Percentiles rank a stretch among this genome's conserved stretches.
Conservation (phyloP, 2,888 invertebrate genomes). For the Willowsia nigromaculata region DNA sequence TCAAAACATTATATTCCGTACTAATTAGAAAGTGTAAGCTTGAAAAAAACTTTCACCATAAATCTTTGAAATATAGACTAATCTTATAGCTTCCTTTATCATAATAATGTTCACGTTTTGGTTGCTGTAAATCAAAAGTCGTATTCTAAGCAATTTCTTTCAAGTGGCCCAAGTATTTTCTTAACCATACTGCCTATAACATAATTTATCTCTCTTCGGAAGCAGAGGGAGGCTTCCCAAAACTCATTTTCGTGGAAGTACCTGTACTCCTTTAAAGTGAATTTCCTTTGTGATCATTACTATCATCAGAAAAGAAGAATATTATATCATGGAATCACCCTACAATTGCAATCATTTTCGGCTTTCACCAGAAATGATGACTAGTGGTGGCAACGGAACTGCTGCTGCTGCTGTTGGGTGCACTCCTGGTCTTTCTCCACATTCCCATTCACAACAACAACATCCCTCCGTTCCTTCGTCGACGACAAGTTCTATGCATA, state of each 20-base stretch:
- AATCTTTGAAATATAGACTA: not conserved
- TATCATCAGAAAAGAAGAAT: not conserved
- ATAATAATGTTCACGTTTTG: not conserved
- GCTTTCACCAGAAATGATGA: conserved; percentile 66
- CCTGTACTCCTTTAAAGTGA: not conserved
- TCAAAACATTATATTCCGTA: no score
- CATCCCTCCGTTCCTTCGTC: conserved; percentile 63
- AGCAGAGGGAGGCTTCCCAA: not conserved
- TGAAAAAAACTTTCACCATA: not conserved
- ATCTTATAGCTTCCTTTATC: not conserved
- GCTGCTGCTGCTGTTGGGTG: conserved; percentile 15
- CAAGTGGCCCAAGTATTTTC: not conserved
- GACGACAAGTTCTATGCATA: conserved; percentile 62
- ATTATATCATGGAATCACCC: conserved; percentile 57
- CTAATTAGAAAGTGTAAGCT: no score
- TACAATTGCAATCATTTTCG: conserved; percentile 69
- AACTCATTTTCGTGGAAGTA: not conserved
- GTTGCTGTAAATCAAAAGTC: not conserved
- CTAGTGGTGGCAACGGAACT: conserved; percentile 31
- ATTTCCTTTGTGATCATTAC: conserved; percentile 5
- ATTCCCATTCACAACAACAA: conserved; percentile 56
- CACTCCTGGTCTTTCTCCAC: conserved; percentile 39
- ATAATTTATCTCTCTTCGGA: not conserved
- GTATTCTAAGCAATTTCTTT: not conserved
- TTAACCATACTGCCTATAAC: not conserved